Conservation (phyloP, 2,113 vertebrate genomes). For the Tyto alba region DNA sequence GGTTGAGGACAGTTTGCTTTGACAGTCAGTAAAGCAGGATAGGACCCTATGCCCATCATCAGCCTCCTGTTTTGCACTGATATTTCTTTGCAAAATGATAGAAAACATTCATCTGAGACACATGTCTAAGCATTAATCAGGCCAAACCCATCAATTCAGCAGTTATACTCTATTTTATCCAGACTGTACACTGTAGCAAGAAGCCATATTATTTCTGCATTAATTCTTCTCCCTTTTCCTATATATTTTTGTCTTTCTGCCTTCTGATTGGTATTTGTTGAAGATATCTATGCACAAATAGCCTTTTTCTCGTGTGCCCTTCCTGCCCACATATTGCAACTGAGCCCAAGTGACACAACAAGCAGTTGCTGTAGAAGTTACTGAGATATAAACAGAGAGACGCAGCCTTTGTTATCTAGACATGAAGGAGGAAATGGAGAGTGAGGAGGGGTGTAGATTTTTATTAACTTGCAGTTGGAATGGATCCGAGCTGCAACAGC, state of each 20-base stretch:
- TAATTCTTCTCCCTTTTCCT: neutral
- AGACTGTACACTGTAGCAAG: neutral
- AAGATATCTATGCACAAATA: neutral
- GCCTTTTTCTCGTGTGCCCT: neutral
- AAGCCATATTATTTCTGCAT: neutral
- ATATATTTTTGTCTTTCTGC: neutral
- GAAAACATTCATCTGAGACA: neutral
- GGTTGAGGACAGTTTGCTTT: neutral
- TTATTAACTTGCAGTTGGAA: conserved; percentile 9
- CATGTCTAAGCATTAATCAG: neutral
- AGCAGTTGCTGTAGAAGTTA: neutral
- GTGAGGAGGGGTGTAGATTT: neutral
- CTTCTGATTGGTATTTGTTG: neutral
- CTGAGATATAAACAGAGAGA: neutral
- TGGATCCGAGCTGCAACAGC: neutral
- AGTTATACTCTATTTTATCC: neutral
- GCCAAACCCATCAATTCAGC: neutral
- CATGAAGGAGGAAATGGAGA: conserved; percentile 14
- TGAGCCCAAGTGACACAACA: neutral
- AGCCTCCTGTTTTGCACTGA: neutral
- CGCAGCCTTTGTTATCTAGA: neutral
- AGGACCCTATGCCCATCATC: neutral
- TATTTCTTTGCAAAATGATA: neutral
- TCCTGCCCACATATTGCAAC: neutral
- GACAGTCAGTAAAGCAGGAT: neutral